Base-by-base conservation (phyloP, 2,113 vertebrate genomes). In the Madoqua kirkii region DNA sequence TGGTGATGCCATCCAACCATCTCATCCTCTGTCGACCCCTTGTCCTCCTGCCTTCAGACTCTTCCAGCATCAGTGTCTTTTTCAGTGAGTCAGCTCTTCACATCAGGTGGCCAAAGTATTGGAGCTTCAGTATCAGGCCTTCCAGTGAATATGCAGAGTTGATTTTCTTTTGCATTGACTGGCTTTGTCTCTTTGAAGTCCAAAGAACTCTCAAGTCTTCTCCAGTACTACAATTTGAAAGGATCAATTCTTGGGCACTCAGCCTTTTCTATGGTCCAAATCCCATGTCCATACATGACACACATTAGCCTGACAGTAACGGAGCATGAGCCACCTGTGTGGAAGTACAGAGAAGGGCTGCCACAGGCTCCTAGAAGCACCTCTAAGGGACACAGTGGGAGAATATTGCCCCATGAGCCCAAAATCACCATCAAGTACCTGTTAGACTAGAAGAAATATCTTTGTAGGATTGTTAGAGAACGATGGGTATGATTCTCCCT, bases 241-340 rank as follows among this genome's bases (percentile, higher is more conserved):
- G 10, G n/a, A 40, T 40, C 10, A 23, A 23, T 40, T 71, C 5
- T 71, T 40, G 3, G 1, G 67, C 1, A 0, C n/a, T 40, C n/a
- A 71, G 67, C 67, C n/a, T 40, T 40, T 17, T 71, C 23, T 71
- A 23, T 23, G n/a, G 67, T 71, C 10, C n/a, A 71, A 40, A 40
- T 71, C 10, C 40, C 67, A 13, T 71, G 21, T 23, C n/a, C 19
- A 40, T 40, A 40, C n/a, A 71, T 12, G 5, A 71, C n/a, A 71
- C 67, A 71, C 19, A 23, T 54, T 55, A 33, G 40, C 6, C 33
- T 62, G 36, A 45, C 23, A 60, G 19, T 10, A 45, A 19, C 12
- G 25, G 3, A 50, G 11, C 7, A 3, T 15, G 5, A 45, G 12
- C 7, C 48, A 33, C 5, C 48, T 85, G 2, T 4, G 11, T n/a